Evolutionary conservation across 2,113 vertebrate genomes (phyloP), one percentile per base, ranked within the genome.

Genomic region (Suricata suricatta): DNA sequence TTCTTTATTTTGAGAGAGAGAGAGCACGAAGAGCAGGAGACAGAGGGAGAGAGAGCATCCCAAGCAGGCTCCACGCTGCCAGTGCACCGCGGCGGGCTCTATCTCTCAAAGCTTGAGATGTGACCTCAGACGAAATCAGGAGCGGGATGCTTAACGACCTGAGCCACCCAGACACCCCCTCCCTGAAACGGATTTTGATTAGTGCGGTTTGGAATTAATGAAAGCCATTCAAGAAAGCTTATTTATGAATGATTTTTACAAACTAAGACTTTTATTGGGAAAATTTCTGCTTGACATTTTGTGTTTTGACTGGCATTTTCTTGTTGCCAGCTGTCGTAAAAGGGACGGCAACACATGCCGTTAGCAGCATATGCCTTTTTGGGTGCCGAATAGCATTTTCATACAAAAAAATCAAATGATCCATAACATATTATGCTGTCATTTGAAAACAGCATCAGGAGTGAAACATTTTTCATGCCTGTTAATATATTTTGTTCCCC

Each of bases 381-480:
- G 81, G 98, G 98, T 29, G 0, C 97, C 87, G 97, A 98, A 98
- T 93, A 98, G 47, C 27, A 0, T 98, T 99, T 99, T 98, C 97
- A 97, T 99, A 97, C 88, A 98, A 98, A 98, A 98, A 98, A 98
- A 98, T 99, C 99, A 99, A 99, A 99, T 99, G 99, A 99, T 99
- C 99, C 99, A 98, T 99, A 99, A 99, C 99, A 98, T 99, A 99
- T 99, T 99, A 99, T 98, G 98, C 98, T 99, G 99, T 99, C 99
- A 99, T 99, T 99, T 99, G 98, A 99, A 99, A 99, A 98, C 90
- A 50, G 90, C 98, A 96, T 99, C 98, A 98, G 96, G 98, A 99
- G 97, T 90, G 97, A 95, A 99, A 98, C 76, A 97, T 98, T 98
- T 98, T 99, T 98, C 98, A 98, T 98, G 95, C 74, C 96, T 57